Evolutionary conservation across 2,113 vertebrate species (phyloP), one percentile per base, ranked within the genome.

Genomic region (Hypocryptadius cinnamomeus): DNA sequence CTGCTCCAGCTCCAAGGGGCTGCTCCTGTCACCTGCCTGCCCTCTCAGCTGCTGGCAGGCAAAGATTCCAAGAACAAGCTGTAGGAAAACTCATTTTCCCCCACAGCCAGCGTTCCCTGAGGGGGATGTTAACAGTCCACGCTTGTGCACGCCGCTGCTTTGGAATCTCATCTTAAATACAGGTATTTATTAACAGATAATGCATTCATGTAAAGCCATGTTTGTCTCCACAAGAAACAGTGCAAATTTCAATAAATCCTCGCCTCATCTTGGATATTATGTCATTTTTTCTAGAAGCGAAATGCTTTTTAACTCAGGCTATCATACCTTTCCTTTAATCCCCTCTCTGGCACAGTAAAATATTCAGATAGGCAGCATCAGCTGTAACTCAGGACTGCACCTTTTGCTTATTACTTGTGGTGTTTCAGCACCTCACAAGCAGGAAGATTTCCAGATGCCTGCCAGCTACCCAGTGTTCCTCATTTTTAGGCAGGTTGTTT

Each of bases 131-230:
- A 50, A 53, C 37, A 37, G 48, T 4, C 39, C 8, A 16, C 40
- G 22, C 31, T n/a, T 3, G 2, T 11, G 48, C 4, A 24, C 3
- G 2, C 3, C 0, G 1, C 45, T 4, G 3, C 61, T 53, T 65
- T 1, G 3, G 25, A 73, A 81, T 17, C 39, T 59, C 35, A 45
- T 27, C 65, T 80, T 15, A 81, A 87, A 53, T n/a, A 44, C 42
- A 45, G 17, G 8, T 11, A 11, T 60, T 76, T 48, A 40, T 42
- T 61, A 31, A 42, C 1, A 54, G 18, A 54, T 16, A 54, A 54
- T 15, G 20, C 3, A 40, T 9, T 31, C 9, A 40, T 24, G 27
- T 6, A 68, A 63, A 66, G 20, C 25, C 35, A 8, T 7, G 18
- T 7, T 45, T 53, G 17, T 11, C 57, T 76, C 4, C 0, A 1